These are phyloP conservation scores for Acronicta leporina DNA, from an alignment of 2,888 invertebrate genomes.

Conservation along the genomic window DNA sequence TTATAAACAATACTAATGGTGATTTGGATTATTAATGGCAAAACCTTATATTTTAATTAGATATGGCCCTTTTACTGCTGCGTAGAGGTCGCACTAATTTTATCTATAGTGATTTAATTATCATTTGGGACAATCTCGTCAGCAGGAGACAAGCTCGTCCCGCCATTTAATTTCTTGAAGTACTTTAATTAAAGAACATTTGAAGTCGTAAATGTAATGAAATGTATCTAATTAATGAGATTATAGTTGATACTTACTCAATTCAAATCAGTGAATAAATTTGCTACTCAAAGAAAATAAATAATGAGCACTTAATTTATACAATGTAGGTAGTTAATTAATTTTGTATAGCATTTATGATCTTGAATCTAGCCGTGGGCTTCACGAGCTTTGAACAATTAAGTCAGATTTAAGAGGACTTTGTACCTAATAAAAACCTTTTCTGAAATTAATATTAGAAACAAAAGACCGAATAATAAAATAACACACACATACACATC, in stretches of 20 bases:
- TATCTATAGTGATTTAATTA: too few relatives aligned
- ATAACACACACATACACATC: too few relatives aligned
- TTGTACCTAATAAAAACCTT: background rate
- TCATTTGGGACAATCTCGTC: too few relatives aligned
- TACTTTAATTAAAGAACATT: conserved; percentile 1
- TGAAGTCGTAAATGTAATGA: conserved; percentile 1
- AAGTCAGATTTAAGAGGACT: conserved; percentile 38
- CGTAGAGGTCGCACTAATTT: too few relatives aligned
- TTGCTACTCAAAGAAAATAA: conserved; percentile 21
- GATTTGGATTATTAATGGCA: too few relatives aligned
- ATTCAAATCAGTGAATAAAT: conserved; percentile 33
- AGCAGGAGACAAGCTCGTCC: too few relatives aligned
- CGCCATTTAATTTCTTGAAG: too few relatives aligned
- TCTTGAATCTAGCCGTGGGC: conserved; percentile 16
- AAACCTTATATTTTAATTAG: too few relatives aligned
- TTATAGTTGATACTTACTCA: conserved; percentile 12
- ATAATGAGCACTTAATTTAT: conserved; percentile 11
- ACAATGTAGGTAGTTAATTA: conserved; percentile 19
- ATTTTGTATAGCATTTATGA: conserved; percentile 9
- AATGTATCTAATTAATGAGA: conserved; percentile 5
- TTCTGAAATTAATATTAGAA: background rate
- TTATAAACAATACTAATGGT: too few relatives aligned
- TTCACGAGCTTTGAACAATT: conserved; percentile 9
- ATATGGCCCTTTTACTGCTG: too few relatives aligned
- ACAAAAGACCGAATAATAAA: too few relatives aligned